Evolutionary conservation across 2,888 invertebrate species (phyloP), one percentile per base, ranked within the genome.

Genomic region (Lymantria dispar): DNA sequence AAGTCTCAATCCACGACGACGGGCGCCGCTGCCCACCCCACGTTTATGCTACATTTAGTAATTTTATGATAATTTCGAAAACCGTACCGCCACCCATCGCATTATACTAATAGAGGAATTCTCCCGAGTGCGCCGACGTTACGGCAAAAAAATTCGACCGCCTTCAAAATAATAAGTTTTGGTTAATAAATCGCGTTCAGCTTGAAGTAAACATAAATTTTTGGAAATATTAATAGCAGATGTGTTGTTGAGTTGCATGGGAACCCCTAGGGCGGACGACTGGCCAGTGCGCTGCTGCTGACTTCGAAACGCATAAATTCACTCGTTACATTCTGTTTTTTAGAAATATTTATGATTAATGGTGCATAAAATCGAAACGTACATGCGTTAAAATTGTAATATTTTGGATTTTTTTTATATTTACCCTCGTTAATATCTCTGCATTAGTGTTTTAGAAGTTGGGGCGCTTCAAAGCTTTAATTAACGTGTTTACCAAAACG

Each of bases 21-120:
- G 82, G 76, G 80, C 81, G 76, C 74, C 78, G 79, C 85, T 85
- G 86, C 81, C 89, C 88, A 83, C 90, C 89, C 90, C 83, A 84
- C 88, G 85, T 87, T 89, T 84, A 91, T 90, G 91, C 91, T 90
- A 91, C 91, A 91, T 91, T 91, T 91, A 91, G 91, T 91, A 91
- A 91, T 91, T 91, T 91, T 91, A 91, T 91, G 91, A 91, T 91
- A 91, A 91, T 91, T 91, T 86, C 83, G 84, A 85, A 89, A 90
- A 90, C 90, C 81, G 84, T 85, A 83, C 89, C 84, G 80, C 90
- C 89, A 87, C 91, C 91, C 91, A 89, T 90, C 90, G 84, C 89
- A 91, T 91, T 91, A 91, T 91, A 89, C 90, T 91, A 90, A 90
- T 90, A 90, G 90, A 90, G 81, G 84, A 86, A 83, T 81, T 76